phyloP scores from a whole-genome alignment of 2,888 invertebrate species.

The Serrognathus titanus region DNA sequence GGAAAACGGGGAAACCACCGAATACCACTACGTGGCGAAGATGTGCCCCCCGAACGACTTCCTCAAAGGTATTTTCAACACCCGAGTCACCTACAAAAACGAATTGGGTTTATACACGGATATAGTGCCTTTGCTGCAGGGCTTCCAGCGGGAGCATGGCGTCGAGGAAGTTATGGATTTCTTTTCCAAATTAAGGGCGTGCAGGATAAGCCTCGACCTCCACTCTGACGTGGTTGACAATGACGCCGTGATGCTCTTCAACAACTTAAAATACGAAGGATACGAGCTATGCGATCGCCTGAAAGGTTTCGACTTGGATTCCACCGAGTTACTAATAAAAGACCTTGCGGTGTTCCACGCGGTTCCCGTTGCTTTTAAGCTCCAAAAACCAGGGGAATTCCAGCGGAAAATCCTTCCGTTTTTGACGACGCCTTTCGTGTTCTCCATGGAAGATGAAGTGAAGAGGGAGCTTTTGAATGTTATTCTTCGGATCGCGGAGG shows the following conservation, averaged over 20 bases:
- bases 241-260: constrained; percentile 53
- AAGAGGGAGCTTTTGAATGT: background rate
- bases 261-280: constrained; percentile 50
- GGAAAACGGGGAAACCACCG: constrained; percentile 13
- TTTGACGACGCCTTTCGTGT: constrained; percentile 25
- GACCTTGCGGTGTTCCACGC: constrained; percentile 54
- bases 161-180: constrained; percentile 44
- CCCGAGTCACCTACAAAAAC: constrained; percentile 50
- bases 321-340: constrained; percentile 46
- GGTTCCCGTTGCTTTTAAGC: constrained; percentile 51
- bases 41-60: constrained; percentile 51
- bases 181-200: constrained; percentile 36
- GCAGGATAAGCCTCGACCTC: constrained; percentile 46
- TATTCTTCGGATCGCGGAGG: background rate
- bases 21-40: constrained; percentile 50
- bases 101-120: constrained; percentile 52
- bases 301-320: constrained; percentile 49
- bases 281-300: constrained; percentile 49
- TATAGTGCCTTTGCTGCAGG: constrained; percentile 46
- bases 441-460: background rate
- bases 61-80: constrained; percentile 50
- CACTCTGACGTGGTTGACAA: constrained; percentile 45
- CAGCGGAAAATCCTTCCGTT: constrained; percentile 40
- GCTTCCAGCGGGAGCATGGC: constrained; percentile 44
- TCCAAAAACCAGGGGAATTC: constrained; percentile 45